Percentiles rank a stretch among this genome's conserved stretches.
Conservation (phyloP, 2,888 invertebrate genomes). For the Trachelus troglodyta region DNA sequence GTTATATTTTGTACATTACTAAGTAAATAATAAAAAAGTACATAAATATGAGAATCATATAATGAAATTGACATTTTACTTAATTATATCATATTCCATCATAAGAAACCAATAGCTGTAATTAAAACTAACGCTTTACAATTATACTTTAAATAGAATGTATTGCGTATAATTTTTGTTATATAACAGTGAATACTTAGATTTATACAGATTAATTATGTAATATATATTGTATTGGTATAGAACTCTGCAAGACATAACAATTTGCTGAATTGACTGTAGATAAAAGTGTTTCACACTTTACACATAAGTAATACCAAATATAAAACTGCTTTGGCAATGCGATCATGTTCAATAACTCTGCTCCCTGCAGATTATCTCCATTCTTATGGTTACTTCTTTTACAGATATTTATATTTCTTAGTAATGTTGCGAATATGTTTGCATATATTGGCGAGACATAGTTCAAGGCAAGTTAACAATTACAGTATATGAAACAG, state of each 20-base stretch:
- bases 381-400: neutral
- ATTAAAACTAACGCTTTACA: neutral
- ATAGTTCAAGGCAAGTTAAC: neutral
- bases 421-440: neutral
- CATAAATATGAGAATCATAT: constrained; percentile 9
- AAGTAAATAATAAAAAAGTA: constrained; percentile 19
- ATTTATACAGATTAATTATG: neutral
- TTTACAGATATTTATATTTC: neutral
- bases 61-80: neutral
- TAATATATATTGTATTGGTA: neutral
- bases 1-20: constrained; percentile 16
- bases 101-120: neutral
- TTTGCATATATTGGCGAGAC: neutral
- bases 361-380: neutral
- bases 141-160: neutral
- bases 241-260: neutral
- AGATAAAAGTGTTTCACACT: neutral
- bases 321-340: neutral
- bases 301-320: neutral
- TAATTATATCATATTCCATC: neutral
- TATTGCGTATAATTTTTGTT: neutral
- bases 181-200: neutral
- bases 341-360: neutral
- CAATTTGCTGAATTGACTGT: neutral
- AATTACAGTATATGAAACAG: neutral